A percentile compares a stretch with the other conserved stretches of the same genome.
These are phyloP conservation scores for Chaenodraco wilsoni DNA, from an alignment of 2,797 vertebrate genomes.

Conservation along the genomic window DNA sequence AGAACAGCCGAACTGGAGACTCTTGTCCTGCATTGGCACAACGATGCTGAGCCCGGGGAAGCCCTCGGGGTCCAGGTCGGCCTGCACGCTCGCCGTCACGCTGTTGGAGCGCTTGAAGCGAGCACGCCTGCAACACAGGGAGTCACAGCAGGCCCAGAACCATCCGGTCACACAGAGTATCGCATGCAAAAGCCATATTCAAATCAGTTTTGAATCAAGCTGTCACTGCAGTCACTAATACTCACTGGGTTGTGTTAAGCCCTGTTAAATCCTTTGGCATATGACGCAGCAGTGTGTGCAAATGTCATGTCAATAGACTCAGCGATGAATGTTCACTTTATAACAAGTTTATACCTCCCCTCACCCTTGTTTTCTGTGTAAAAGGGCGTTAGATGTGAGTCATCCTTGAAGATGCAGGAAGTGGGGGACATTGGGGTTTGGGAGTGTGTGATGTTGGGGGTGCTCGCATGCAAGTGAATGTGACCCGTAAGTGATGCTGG, in stretches of 20 bases:
- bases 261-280: constrained; percentile 65
- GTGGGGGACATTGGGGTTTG: constrained; percentile 16
- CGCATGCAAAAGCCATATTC: constrained; percentile 22
- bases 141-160: constrained; percentile 36
- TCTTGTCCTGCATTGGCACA: constrained; percentile 95
- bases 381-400: constrained; percentile 54
- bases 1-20: constrained; percentile 95
- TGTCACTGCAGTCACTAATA: constrained; percentile 38
- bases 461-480: constrained; percentile 26
- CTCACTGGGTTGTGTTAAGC: constrained; percentile 36
- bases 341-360: constrained; percentile 49
- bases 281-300: constrained; percentile 69
- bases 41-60: constrained; percentile 85
- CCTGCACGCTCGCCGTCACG: constrained; percentile 97
- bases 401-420: constrained; percentile 2
- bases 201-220: background rate
- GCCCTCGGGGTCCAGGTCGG: constrained; percentile 95
- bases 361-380: constrained; percentile 39
- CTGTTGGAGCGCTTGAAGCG: constrained; percentile 99
- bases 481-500: constrained; percentile 41
- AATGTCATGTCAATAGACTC: constrained; percentile 65
- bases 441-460: background rate
- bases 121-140: constrained; percentile 85
- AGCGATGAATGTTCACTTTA: constrained; percentile 60
- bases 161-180: constrained; percentile 29